A percentile compares a stretch with the other conserved stretches of the same genome.
Conservation (phyloP, 2,888 invertebrate genomes). For the Eristalis tenax region DNA sequence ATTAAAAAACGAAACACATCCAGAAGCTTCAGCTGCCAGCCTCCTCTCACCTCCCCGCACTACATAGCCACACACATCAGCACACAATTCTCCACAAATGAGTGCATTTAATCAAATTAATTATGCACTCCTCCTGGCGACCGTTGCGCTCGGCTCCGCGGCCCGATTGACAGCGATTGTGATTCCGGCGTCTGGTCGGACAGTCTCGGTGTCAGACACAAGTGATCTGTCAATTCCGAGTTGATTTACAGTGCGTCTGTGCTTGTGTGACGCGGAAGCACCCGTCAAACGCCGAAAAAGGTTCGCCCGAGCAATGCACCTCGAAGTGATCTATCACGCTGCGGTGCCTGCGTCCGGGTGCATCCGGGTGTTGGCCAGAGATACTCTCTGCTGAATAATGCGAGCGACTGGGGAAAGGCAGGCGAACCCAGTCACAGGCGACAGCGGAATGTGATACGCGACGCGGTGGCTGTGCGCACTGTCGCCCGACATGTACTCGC, state of each 20-base stretch:
- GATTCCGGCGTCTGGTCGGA: background rate
- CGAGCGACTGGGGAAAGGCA: background rate
- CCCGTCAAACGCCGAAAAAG: background rate
- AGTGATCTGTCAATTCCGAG: background rate
- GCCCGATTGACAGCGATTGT: background rate
- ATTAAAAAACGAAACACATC: background rate
- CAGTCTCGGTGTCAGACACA: background rate
- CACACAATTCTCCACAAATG: constrained; percentile 12
- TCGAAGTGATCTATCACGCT: background rate
- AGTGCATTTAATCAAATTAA: constrained; percentile 17
- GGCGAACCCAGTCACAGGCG: no score
- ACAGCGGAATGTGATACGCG: constrained; percentile 6
- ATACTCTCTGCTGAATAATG: constrained; percentile 3
- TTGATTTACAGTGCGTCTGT: background rate
- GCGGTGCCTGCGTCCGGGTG: background rate
- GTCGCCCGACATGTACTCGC: constrained; percentile 20
- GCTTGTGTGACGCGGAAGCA: background rate
- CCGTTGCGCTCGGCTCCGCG: background rate
- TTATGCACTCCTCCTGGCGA: constrained; percentile 9
- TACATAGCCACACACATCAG: background rate
- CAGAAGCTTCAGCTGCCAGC: background rate
- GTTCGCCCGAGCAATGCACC: background rate
- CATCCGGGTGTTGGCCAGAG: background rate
- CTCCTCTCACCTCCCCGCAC: background rate
- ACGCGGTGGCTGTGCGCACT: no score